A percentile compares a stretch with the other conserved stretches of the same genome.
Conservation (phyloP, 2,888 invertebrate genomes). For the Venustoraphidia nigricollis region DNA sequence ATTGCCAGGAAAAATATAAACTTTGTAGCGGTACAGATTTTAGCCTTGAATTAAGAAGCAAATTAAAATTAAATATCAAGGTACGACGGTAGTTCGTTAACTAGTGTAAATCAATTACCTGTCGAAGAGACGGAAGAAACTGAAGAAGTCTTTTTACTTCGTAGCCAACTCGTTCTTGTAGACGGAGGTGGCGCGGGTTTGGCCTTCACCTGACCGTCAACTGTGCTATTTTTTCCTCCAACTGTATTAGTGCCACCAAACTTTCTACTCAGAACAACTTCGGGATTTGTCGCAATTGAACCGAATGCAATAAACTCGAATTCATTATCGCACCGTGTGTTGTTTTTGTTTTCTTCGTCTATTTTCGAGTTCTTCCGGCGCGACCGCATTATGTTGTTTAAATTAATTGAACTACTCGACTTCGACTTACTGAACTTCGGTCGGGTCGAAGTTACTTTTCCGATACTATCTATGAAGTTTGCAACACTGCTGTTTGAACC, state of each 20-base stretch:
- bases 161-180: too few relatives aligned
- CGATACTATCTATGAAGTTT: slow-evolving; percentile 13
- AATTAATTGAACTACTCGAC: slow-evolving; percentile 28
- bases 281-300: slow-evolving; percentile 9
- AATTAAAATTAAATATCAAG: too few relatives aligned
- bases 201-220: too few relatives aligned
- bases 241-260: slow-evolving; percentile 13
- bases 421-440: slow-evolving; percentile 27
- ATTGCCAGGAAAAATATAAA: too few relatives aligned
- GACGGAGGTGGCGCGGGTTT: too few relatives aligned
- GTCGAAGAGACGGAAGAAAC: too few relatives aligned
- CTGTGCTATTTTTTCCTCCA: too few relatives aligned
- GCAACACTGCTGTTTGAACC: slow-evolving; percentile 16
- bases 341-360: slow-evolving; percentile 19
- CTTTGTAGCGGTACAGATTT: too few relatives aligned
- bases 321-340: slow-evolving; percentile 23
- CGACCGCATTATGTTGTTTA: slow-evolving; percentile 24
- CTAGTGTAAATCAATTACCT: too few relatives aligned
- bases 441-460: slow-evolving; percentile 7
- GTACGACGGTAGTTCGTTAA: too few relatives aligned
- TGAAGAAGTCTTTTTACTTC: too few relatives aligned
- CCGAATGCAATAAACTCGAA: slow-evolving; percentile 28
- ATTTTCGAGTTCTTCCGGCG: slow-evolving; percentile 23
- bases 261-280: slow-evolving; percentile 13
- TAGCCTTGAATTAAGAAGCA: too few relatives aligned